Evolutionary conservation across 2,888 invertebrate species (phyloP), one percentile per base, ranked within the genome.

Genomic region (Autographa gamma): DNA sequence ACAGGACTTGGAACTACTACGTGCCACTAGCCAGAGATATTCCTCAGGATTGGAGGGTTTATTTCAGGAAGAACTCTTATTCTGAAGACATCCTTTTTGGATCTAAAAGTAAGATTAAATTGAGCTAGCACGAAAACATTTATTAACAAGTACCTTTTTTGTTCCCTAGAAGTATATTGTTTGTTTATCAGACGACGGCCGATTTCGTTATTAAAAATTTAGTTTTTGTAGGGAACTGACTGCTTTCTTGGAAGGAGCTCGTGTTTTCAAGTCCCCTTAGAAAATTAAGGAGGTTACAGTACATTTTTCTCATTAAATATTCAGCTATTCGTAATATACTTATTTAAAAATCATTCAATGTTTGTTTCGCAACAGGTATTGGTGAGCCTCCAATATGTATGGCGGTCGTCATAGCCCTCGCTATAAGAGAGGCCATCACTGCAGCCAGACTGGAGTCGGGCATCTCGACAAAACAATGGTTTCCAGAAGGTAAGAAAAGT

Each of bases 1-100:
- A 97, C 82, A 96, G 97, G 59, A 97, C 98, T 5, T 98, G 98
- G 98, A 96, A 96, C 77, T 98, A 98, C 86, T 96, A 97, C 83
- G 96, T 97, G 0, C 98, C 98, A 0, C 96, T 97, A 8, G 96
- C 96, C 0, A 97, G 97, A 86, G 98, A 98, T 81, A 98, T 98
- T 78, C 98, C 98, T 0, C 95, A 96, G 34, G 97, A 98, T 89
- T 97, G 98, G 80, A 96, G 97, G 67, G 93, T 98, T 0, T 96
- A 96, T 64, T 96, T 98, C 65, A 93, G 96, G 34, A 96, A 96
- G 79, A 97, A 97, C 76, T 96, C 96, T 58, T 93, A 96, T 13
- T 97, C 97, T 88, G 93, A 96, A 0, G 82, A 93, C 3, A 97
- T 97, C 25, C 96, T 97, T 62, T 91, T 97, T 70, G 95, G 97